Evolutionary conservation across 2,113 vertebrate species (phyloP).

Genomic region (Pangasianodon gigas): DNA sequence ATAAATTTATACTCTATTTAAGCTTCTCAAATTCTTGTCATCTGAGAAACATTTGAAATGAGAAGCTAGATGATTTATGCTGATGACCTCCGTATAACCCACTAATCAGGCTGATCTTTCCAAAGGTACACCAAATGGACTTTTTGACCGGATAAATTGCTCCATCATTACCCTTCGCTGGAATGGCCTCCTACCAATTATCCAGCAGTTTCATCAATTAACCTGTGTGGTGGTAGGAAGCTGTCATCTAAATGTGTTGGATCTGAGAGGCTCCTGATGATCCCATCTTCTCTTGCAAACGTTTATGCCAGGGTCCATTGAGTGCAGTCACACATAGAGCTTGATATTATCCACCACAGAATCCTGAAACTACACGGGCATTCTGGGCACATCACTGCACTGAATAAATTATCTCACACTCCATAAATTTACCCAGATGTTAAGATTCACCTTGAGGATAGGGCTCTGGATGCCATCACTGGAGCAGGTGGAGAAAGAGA

Average conservation of each 20-base stretch:
- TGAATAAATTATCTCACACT: constrained; percentile 66
- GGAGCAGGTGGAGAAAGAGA: background rate
- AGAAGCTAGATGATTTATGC: constrained; percentile 13
- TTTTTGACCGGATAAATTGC: constrained; percentile 27
- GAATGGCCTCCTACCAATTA: constrained; percentile 53
- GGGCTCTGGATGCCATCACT: constrained; percentile 24
- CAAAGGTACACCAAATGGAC: constrained; percentile 22
- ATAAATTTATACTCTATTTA: too few species aligned
- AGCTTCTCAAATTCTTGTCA: too few species aligned
- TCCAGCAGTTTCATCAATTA: constrained; percentile 55
- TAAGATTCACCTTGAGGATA: constrained; percentile 64
- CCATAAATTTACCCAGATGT: constrained; percentile 67
- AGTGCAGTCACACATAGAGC: constrained; percentile 21
- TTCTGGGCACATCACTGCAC: constrained; percentile 50
- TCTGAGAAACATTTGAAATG: background rate
- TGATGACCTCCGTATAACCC: background rate
- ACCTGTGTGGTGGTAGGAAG: constrained; percentile 36
- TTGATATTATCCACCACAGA: constrained; percentile 4
- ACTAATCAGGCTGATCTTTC: constrained; percentile 18
- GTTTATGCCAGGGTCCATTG: constrained; percentile 38
- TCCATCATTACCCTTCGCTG: constrained; percentile 41
- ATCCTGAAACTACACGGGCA: constrained; percentile 35
- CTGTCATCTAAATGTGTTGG: constrained; percentile 47
- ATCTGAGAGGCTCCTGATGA: constrained; percentile 50
- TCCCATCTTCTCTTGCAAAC: constrained; percentile 40